Evolutionary conservation across 2,888 invertebrate genomes (phyloP), one percentile per base, ranked within the genome.

Genomic region (Himalopsyche kuldschensis): DNA sequence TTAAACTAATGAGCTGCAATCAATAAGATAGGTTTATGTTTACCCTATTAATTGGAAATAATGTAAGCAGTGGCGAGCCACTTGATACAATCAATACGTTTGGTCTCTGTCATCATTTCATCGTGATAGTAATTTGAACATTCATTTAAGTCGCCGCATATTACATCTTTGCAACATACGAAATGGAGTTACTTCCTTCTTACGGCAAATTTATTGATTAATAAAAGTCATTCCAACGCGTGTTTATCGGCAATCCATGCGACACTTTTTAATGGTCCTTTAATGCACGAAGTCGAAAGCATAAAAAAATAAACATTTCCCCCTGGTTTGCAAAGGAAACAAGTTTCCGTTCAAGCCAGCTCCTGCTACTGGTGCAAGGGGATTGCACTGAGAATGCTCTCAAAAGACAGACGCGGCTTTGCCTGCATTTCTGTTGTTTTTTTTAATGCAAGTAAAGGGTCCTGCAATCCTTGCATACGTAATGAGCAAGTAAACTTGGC

Each of bases 391-490:
- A 41, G 41, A 41, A 41, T 41, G 32, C 77, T 77, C 46, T 77
- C 77, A 31, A 77, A 77, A 77, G 77, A 77, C 77, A 35, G 77
- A 77, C 77, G 76, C 76, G 35, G 32, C 76, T 75, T 75, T 35
- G 32, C 46, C 46, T 55, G 55, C 55, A 46, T 77, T 81, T 47
- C 32, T 76, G 46, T 81, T 47, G 27, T 76, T 55, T 31, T 82
- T 27, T 41, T 82, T 82, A 78, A 78, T 82, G 32, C 78, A 78
- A 82, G 82, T 27, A 82, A 78, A 82, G 82, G 82, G 78, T 78
- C 82, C 78, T 78, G 82, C 82, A 78, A 82, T 78, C 55, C 82
- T 46, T 35, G 82, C 82, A 82, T 82, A 78, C 82, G 78, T 82
- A 82, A 82, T 82, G 82, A 82, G 82, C 20, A 20, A 55, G 55